A percentile compares a stretch with the other conserved stretches of the same genome.
Evolutionary conservation across 2,113 vertebrate genomes (phyloP).

Genomic region (Manacus vitellinus): DNA sequence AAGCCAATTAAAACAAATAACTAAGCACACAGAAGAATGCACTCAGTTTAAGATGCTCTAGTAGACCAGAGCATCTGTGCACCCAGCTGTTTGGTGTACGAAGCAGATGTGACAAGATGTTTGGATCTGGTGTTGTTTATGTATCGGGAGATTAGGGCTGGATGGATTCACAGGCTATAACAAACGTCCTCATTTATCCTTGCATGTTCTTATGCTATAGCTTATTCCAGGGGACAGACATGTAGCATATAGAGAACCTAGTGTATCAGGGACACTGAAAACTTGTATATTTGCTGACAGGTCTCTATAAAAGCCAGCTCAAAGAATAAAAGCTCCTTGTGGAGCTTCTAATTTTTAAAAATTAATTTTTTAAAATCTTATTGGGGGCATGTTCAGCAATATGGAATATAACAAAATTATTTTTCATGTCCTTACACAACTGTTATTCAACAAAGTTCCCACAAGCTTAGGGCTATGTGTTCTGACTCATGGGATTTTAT

Average conservation of each 20-base stretch:
- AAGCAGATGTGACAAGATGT: slow-evolving; percentile 63
- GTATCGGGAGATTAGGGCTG: not conserved
- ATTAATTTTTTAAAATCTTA: not conserved
- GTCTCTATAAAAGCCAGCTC: not conserved
- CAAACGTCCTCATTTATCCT: slow-evolving; percentile 29
- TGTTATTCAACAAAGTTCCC: not conserved
- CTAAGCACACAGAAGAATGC: slow-evolving; percentile 17
- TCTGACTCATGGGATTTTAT: not conserved
- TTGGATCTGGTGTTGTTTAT: slow-evolving; percentile 47
- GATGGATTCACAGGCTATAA: slow-evolving; percentile 14
- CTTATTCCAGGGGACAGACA: not conserved
- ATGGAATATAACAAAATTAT: not conserved
- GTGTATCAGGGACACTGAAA: not conserved
- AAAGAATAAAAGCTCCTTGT: not conserved
- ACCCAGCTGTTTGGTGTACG: slow-evolving; percentile 47
- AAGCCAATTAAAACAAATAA: slow-evolving; percentile 50
- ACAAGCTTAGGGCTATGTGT: not conserved
- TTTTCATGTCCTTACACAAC: not conserved
- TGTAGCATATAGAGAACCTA: not conserved
- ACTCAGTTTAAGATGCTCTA: slow-evolving; percentile 7
- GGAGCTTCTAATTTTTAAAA: not conserved
- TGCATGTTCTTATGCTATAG: not conserved
- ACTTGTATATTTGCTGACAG: not conserved
- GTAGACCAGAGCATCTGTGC: slow-evolving; percentile 56
- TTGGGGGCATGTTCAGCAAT: not conserved